phyloP scores from a whole-genome alignment of 2,888 invertebrate species.

The Gisinianus flammeolus region DNA sequence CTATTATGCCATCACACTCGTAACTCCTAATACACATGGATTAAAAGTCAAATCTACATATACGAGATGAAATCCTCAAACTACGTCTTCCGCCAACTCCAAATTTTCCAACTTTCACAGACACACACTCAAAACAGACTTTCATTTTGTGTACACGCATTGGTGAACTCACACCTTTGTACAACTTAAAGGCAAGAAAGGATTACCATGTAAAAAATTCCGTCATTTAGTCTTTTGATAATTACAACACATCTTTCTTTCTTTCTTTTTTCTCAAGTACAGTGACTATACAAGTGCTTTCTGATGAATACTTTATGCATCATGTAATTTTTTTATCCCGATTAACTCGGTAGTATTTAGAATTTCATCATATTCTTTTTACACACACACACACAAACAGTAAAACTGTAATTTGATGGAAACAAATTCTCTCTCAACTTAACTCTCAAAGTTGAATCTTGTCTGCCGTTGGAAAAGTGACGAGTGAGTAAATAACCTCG shows the following conservation, averaged over 20 bases:
- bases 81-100: too few species aligned
- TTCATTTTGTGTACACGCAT: neutral
- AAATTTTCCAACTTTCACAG: too few species aligned
- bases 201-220: neutral
- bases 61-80: too few species aligned
- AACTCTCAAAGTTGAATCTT: neutral
- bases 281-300: neutral
- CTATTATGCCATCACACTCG: too few species aligned
- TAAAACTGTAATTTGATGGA: neutral
- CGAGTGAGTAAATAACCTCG: neutral
- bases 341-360: too few species aligned
- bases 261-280: neutral
- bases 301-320: neutral
- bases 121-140: constrained; percentile 4
- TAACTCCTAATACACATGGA: too few species aligned
- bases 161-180: neutral
- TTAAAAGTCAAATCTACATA: too few species aligned
- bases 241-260: neutral
- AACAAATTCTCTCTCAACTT: too few species aligned
- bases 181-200: neutral
- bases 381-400: neutral
- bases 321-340: neutral
- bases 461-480: neutral
- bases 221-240: neutral
- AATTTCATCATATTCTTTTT: neutral